Base-by-base conservation (phyloP, 2,797 vertebrate species). In the Luscinia luscinia region DNA sequence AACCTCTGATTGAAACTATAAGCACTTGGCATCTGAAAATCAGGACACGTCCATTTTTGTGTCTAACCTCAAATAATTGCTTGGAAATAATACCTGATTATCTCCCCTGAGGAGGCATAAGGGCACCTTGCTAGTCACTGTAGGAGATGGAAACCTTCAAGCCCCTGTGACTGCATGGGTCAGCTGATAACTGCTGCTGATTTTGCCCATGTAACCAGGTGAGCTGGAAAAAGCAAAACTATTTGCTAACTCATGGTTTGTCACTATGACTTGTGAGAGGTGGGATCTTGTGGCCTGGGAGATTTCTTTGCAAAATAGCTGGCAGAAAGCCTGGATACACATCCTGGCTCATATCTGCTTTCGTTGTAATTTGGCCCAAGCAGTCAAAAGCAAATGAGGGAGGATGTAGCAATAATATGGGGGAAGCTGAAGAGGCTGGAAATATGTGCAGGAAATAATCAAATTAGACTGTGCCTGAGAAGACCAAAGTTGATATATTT, bases 331-430 rank as follows among this genome's bases (percentile, higher is more conserved):
- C 92, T 94, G 67, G 59, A 46, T 72, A 87, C 66, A 80, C 69
- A 91, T 89, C 82, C 76, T 75, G 79, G 63, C 38, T 92, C 59
- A 24, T 81, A 93, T 81, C 62, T 77, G 41, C 75, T 89, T 94
- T 93, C 32, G 11, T 81, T 83, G 45, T 81, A 59, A 80, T 95
- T 94, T 86, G 93, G 74, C 86, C 87, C 76, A 81, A 83, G 63
- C 55, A 67, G 41, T 64, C 8, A 9, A 87, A 91, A 95, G 67
- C 63, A 79, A 94, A 92, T 45, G 68, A 94, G 72, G 57, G 89
- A 94, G 66, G 75, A 85, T 83, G 69, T 40, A 78, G 78, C 27
- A 70, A 36, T 80, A 92, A 84, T 22, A 84, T 18, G 43, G 82
- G 59, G 45, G 32, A 89, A 94, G 28, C n/a, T 88, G 58, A 21